A percentile compares a stretch with the other conserved stretches of the same genome.
Evolutionary conservation across 2,113 vertebrate genomes (phyloP).

Genomic region (Amphiprion percula): DNA sequence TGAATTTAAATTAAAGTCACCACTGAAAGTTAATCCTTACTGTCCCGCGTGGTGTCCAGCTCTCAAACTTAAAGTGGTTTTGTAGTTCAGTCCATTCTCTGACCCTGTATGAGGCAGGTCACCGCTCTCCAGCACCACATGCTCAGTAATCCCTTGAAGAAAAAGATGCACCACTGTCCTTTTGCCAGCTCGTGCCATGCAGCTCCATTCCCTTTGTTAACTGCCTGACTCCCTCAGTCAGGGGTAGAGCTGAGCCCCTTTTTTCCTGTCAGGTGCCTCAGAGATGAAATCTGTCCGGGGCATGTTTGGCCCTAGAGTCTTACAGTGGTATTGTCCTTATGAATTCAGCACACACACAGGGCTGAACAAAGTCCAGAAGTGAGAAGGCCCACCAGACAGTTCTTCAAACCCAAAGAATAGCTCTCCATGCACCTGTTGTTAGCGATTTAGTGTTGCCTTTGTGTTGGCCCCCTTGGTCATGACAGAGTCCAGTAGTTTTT

Average conservation of each 20-base stretch:
- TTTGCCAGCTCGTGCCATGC: slow-evolving; percentile 75
- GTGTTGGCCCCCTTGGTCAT: slow-evolving; percentile 1
- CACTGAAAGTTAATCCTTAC: slow-evolving; percentile 62
- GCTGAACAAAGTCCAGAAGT: slow-evolving; percentile 66
- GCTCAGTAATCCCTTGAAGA: slow-evolving; percentile 74
- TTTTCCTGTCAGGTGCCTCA: slow-evolving; percentile 74
- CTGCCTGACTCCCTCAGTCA: slow-evolving; percentile 64
- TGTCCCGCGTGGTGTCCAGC: slow-evolving; percentile 49
- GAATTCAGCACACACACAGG: slow-evolving; percentile 60
- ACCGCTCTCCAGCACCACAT: slow-evolving; percentile 68
- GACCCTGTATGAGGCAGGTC: slow-evolving; percentile 69
- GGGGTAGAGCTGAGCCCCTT: slow-evolving; percentile 69
- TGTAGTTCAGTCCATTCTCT: slow-evolving; percentile 51
- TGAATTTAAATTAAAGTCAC: slow-evolving; percentile 58
- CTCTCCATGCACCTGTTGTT: slow-evolving; percentile 60
- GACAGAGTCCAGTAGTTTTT: slow-evolving; percentile 25
- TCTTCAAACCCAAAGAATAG: slow-evolving; percentile 50
- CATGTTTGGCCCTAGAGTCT: slow-evolving; percentile 74
- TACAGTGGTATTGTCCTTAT: slow-evolving; percentile 71
- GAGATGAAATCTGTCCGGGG: slow-evolving; percentile 72
- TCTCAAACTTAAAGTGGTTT: slow-evolving; percentile 32
- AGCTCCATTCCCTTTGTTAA: slow-evolving; percentile 70
- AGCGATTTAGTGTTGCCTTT: slow-evolving; percentile 36
- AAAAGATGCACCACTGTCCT: slow-evolving; percentile 74
- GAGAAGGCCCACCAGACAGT: slow-evolving; percentile 60